Evolutionary conservation across 2,797 vertebrate species (phyloP).

Genomic region (Galaxias olidus): DNA sequence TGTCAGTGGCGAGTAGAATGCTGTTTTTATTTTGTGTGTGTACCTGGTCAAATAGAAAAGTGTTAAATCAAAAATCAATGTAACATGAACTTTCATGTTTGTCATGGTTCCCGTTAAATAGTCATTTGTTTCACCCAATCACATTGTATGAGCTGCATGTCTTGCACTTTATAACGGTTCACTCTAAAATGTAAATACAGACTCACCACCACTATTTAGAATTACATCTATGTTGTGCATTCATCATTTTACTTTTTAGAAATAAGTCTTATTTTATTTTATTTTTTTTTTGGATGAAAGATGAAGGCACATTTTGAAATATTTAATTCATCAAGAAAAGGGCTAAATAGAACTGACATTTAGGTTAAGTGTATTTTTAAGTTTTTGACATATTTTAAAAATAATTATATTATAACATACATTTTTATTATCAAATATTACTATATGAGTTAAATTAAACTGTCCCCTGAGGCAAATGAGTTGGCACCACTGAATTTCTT

Average conservation of each 20-base stretch:
- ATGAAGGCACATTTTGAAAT: slow-evolving; percentile 16
- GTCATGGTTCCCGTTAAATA: background rate
- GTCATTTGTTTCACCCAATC: slow-evolving; percentile 11
- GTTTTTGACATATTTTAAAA: too few relatives aligned
- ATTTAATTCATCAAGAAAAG: slow-evolving; percentile 6
- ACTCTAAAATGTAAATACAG: slow-evolving; percentile 24
- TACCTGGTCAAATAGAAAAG: too few relatives aligned
- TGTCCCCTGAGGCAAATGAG: too few relatives aligned
- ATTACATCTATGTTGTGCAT: slow-evolving; percentile 36
- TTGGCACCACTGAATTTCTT: too few relatives aligned
- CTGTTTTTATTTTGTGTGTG: too few relatives aligned
- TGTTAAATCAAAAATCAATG: background rate
- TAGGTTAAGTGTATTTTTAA: too few relatives aligned
- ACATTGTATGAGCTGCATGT: slow-evolving; percentile 55
- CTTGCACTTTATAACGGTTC: slow-evolving; percentile 55
- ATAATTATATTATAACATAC: too few relatives aligned
- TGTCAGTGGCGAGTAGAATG: too few relatives aligned
- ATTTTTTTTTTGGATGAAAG: slow-evolving; percentile 26
- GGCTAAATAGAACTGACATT: too few relatives aligned
- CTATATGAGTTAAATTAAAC: too few relatives aligned
- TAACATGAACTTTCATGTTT: slow-evolving; percentile 5
- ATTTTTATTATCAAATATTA: too few relatives aligned
- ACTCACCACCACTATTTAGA: slow-evolving; percentile 33
- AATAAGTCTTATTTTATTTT: slow-evolving; percentile 70
- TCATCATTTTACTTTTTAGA: slow-evolving; percentile 47